A percentile compares a stretch with the other conserved stretches of the same genome.
These are phyloP conservation scores for Tethea ocularis DNA, from an alignment of 2,888 invertebrate species.

Conservation along the genomic window DNA sequence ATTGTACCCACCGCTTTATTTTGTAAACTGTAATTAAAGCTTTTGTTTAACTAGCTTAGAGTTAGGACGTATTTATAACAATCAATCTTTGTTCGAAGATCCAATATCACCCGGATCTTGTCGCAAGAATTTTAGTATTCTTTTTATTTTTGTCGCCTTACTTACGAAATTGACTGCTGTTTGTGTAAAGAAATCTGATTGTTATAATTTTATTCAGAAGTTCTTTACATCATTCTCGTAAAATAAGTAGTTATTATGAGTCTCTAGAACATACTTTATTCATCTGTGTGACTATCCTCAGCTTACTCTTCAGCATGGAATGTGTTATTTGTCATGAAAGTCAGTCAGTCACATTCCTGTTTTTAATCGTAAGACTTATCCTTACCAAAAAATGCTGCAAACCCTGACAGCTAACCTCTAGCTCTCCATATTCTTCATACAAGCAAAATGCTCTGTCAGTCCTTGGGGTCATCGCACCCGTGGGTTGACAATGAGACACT, in stretches of 20 bases:
- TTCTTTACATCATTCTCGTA: too few relatives aligned
- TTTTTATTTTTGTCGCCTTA: not conserved
- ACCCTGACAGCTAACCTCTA: constrained; percentile 15
- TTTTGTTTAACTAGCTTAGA: not conserved
- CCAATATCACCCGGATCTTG: not conserved
- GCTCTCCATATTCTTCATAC: constrained; percentile 12
- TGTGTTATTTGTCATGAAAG: too few relatives aligned
- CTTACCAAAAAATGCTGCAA: not conserved
- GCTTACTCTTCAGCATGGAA: too few relatives aligned
- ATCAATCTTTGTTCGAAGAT: not conserved
- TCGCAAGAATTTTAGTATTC: not conserved
- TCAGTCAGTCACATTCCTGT: too few relatives aligned
- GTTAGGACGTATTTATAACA: not conserved
- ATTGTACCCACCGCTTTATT: constrained; percentile 19
- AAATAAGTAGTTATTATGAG: too few relatives aligned
- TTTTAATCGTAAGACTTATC: too few relatives aligned
- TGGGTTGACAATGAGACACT: constrained; percentile 60
- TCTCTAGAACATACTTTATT: too few relatives aligned
- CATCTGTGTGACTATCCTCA: too few relatives aligned
- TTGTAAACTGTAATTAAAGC: constrained; percentile 13
- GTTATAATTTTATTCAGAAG: too few relatives aligned
- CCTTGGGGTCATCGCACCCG: constrained; percentile 59
- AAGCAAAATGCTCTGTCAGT: constrained; percentile 31
- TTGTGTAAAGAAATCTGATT: too few relatives aligned
- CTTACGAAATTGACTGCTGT: too few relatives aligned